Conservation (phyloP, 2,113 vertebrate species). For the Neopipo cinnamomea region DNA sequence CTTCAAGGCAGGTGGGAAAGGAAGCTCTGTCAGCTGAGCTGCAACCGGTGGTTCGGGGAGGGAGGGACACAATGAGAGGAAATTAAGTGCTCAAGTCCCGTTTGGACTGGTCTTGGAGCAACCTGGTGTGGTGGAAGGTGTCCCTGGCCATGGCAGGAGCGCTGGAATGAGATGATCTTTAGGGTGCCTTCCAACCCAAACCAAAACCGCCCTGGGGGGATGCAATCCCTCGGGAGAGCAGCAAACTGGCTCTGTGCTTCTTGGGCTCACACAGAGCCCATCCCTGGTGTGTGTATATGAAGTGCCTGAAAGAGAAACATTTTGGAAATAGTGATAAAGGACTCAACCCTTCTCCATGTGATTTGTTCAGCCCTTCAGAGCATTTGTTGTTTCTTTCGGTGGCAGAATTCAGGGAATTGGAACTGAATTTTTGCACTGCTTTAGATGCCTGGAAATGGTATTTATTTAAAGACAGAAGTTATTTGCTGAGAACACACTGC, state of each 20-base stretch:
- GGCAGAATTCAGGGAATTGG: background rate
- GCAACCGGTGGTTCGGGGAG: background rate
- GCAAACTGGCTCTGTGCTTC: background rate
- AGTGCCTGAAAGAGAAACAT: background rate
- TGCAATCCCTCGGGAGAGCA: background rate
- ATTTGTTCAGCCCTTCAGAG: background rate
- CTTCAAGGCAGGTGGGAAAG: background rate
- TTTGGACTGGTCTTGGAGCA: background rate
- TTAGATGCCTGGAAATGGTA: background rate
- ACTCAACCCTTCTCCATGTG: background rate
- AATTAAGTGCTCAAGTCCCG: background rate
- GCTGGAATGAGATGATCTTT: background rate
- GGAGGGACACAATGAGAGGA: background rate
- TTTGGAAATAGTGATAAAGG: background rate
- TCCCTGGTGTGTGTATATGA: background rate
- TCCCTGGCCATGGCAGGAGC: background rate
- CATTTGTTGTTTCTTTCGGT: background rate
- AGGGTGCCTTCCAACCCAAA: background rate
- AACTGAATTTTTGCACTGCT: conserved; percentile 10
- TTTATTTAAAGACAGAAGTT: background rate
- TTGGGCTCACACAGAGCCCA: background rate
- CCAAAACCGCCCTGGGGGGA: too few relatives aligned
- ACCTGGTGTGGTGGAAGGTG: background rate
- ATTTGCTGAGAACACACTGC: background rate
- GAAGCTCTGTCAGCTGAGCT: background rate